Conservation (phyloP, 2,797 vertebrate species). For the Gymnocypris eckloni region DNA sequence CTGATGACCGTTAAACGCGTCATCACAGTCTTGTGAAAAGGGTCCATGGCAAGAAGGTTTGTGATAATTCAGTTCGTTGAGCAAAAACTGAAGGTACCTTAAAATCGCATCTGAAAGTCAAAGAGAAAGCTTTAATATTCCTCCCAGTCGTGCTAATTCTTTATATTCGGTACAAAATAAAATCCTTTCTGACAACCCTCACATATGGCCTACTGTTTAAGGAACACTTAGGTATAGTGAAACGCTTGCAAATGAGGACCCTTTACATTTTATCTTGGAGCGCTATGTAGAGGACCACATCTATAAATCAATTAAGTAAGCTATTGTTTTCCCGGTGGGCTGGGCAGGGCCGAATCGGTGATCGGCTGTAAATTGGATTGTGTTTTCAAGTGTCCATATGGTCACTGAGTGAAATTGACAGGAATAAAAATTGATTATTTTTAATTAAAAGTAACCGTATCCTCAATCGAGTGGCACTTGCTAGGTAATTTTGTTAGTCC, state of each 20-base stretch:
- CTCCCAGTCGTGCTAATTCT: neutral
- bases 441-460: conserved; percentile 83
- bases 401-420: conserved; percentile 70
- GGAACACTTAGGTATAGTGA: conserved; percentile 18
- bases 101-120: conserved; percentile 7
- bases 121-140: neutral
- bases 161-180: neutral
- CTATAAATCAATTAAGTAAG: conserved; percentile 61
- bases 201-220: neutral
- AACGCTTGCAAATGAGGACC: conserved; percentile 10
- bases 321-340: conserved; percentile 63
- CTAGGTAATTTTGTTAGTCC: conserved; percentile 75
- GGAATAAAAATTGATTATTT: conserved; percentile 78
- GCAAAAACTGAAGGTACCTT: conserved; percentile 8
- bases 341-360: conserved; percentile 55
- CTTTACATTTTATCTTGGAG: conserved; percentile 35
- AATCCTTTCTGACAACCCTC: neutral
- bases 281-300: conserved; percentile 46
- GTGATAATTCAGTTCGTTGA: neutral
- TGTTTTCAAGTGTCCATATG: conserved; percentile 81
- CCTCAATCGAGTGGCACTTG: conserved; percentile 74
- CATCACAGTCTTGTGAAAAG: too few species aligned
- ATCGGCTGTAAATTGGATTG: conserved; percentile 74
- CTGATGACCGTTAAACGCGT: too few species aligned
- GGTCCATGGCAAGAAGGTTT: neutral